Base-by-base conservation (phyloP, 2,888 invertebrate species). In the Eilema sororculum region DNA sequence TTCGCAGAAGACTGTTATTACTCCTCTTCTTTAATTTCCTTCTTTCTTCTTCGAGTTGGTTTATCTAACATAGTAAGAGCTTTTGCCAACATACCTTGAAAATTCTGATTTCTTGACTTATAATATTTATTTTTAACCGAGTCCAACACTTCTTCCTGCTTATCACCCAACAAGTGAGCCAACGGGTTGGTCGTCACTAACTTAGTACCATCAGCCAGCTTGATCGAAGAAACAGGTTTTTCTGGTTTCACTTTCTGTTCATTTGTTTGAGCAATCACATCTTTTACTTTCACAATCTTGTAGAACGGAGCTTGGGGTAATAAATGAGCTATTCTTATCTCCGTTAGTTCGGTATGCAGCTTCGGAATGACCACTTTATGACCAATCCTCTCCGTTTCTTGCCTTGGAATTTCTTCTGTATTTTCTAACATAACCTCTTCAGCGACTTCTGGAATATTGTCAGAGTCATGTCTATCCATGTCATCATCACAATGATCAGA, bases 391-490 rank as follows among this genome's bases (percentile, higher is more conserved):
- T 25, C 72, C 1, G 68, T 71, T 0, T 63, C 68, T 5, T 65
- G 67, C 20, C 76, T 83, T 0, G 75, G 74, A 0, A 71, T 69
- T 24, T 91, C 89, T 5, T 88, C 89, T 0, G 88, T 78, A 0
- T 78, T 87, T 68, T 88, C 91, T 0, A 94, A 59, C 84, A 93
- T 87, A 0, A 95, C 86, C 73, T 95, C 95, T 37, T 93, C 87
- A 0, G 92, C 94, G 0, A 93, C 91, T 20, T 94, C 94, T 0
- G 95, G 95, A 20, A 94, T 90, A n/a, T n/a, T n/a, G 0, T 52
- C 52, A 2, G 70, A 61, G 16, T 84, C 80, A 6, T 76, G 70
- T 16, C 71, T 75, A 2, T 85, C 82, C 37, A 75, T 74, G 3
- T 79, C 72, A 57, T 83, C 76, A 10, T 83, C 75, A n/a, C 75